Conservation (phyloP, 2,113 vertebrate genomes). For the Micromys minutus region DNA sequence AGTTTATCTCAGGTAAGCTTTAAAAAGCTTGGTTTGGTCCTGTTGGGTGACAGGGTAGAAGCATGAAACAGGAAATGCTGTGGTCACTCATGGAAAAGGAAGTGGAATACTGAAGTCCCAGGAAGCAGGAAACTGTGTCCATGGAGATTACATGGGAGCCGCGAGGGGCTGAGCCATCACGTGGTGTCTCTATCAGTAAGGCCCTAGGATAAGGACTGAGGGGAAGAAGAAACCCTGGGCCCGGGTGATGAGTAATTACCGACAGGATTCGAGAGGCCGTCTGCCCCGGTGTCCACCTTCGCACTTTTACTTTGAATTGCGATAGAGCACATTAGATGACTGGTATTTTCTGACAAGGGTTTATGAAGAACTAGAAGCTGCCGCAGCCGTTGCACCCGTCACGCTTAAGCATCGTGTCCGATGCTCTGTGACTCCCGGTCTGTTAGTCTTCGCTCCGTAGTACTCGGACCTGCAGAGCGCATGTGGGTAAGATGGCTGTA, state of each 20-base stretch:
- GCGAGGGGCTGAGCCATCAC: neutral
- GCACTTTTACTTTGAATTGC: neutral
- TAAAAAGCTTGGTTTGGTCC: neutral
- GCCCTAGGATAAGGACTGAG: neutral
- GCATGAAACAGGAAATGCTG: accelerated
- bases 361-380: neutral
- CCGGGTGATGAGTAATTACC: neutral
- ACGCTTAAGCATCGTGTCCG: neutral
- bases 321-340: neutral
- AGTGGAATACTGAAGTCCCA: accelerated
- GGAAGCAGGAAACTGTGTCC: no score
- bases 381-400: neutral
- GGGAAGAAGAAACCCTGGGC: neutral
- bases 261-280: neutral
- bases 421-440: neutral
- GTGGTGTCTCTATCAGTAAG: neutral
- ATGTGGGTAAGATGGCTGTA: neutral
- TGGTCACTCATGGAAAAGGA: neutral
- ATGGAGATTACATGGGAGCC: neutral
- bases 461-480: neutral
- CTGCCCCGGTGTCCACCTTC: no score
- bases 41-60: accelerated
- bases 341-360: neutral
- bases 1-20: accelerated
- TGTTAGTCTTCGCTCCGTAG: neutral